These are phyloP conservation scores for Tokudaia muenninki DNA, from an alignment of 2,797 vertebrate genomes.

Conservation along the genomic window DNA sequence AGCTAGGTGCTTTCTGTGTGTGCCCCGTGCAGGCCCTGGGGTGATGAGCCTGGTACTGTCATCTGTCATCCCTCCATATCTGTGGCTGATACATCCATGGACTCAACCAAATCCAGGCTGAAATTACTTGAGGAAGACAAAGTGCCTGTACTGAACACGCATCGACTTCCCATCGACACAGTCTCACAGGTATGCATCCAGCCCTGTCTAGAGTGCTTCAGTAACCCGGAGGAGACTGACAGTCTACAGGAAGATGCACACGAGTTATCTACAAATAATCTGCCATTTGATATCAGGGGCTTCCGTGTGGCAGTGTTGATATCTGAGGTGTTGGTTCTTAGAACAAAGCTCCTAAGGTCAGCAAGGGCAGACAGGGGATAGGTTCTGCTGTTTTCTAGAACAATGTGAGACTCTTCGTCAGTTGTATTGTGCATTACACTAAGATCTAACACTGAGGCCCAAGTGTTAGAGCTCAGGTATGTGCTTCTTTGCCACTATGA, in stretches of 20 bases:
- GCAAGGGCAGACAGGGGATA: background rate
- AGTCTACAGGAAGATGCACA: background rate
- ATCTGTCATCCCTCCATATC: fast-evolving
- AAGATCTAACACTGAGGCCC: background rate
- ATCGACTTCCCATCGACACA: too few relatives aligned
- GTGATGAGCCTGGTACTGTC: fast-evolving
- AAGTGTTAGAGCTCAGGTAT: too few relatives aligned
- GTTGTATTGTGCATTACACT: fast-evolving
- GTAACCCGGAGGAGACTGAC: background rate
- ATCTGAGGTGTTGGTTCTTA: background rate
- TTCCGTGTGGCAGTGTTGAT: background rate
- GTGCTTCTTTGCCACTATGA: background rate
- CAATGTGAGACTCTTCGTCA: too few relatives aligned
- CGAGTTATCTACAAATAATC: background rate
- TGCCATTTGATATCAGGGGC: background rate
- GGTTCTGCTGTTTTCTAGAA: background rate
- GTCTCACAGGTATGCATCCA: background rate
- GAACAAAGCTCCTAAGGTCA: background rate
- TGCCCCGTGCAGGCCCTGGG: background rate
- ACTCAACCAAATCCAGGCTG: background rate
- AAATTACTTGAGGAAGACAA: background rate
- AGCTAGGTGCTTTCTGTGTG: background rate
- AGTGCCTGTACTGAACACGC: background rate
- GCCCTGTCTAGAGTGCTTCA: background rate
- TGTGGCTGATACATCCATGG: background rate